Evolutionary conservation across 2,888 invertebrate species (phyloP), one percentile per base, ranked within the genome.

Genomic region (Pheosia gnoma): DNA sequence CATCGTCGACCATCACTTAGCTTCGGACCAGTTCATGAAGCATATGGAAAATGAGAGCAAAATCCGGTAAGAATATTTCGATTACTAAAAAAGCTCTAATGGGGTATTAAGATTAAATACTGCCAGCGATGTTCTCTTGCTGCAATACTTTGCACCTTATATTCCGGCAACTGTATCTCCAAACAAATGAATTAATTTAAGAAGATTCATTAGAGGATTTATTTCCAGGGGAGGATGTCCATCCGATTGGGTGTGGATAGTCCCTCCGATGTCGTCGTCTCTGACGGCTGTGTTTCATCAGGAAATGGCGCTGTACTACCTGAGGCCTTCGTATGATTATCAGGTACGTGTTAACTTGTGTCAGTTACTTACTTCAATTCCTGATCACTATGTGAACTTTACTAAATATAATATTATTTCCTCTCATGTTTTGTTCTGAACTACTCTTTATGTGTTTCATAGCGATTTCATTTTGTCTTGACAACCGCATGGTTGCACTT

Each of bases 1-100:
- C 0, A 98, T 99, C 70, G 98, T 98, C 4, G 99, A 99, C 90
- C 98, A 99, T 85, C 98, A 99, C 82, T 97, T 98, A 0, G 98
- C 98, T 0, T 96, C 98, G 0, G 98, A 99, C 84, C 97, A 98
- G 66, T 99, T 99, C 86, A 98, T 98, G 95, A 98, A 98, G 83
- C 98, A 98, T 91, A 95, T 98, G 84, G 98, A 98, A 78, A 98
- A 97, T 81, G 98, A 99, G 84, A 96, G 96, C 71, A 95, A 96
- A 77, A 91, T 96, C 68, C 94, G 98, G 89, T 95, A 79, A 84
- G 85, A 4, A 45, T 25, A 45, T 8, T 25, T 25, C 25, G 25
- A 25, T 25, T 25, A 25, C 0, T 25, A 25, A 25, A 25, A 25
- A 1, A 25, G 25, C 25, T 25, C 25, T 25, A 25, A 25, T 25